Conservation (phyloP, 2,888 invertebrate genomes). For the Kryphioiulus occultus region DNA sequence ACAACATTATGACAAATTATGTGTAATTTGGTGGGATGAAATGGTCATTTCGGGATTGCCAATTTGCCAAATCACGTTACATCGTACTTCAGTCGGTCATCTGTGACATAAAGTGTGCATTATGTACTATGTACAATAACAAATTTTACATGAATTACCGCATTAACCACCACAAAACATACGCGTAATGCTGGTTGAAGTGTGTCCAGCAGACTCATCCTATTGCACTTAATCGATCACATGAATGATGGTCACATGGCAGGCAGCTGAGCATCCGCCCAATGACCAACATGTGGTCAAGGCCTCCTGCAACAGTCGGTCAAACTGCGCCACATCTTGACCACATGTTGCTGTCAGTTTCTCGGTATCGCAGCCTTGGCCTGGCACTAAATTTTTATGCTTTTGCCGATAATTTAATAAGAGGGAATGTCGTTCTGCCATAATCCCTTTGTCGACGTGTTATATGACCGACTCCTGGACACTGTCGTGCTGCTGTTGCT, state of each 20-base stretch:
- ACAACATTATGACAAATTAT: too few relatives aligned
- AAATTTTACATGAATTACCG: too few relatives aligned
- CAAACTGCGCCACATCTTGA: background rate
- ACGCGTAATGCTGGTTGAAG: too few relatives aligned
- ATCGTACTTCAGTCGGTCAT: too few relatives aligned
- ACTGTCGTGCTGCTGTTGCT: background rate
- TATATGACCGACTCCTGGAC: background rate
- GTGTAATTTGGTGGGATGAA: too few relatives aligned
- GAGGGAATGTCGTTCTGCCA: background rate
- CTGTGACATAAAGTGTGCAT: too few relatives aligned
- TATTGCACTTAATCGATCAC: too few relatives aligned
- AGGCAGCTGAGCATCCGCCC: background rate
- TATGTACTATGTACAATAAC: too few relatives aligned
- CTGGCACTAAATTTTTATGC: background rate
- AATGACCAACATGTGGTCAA: background rate
- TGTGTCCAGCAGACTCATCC: too few relatives aligned
- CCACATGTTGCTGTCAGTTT: background rate
- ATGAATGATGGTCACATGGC: background rate
- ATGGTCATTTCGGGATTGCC: too few relatives aligned
- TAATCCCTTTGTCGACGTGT: background rate
- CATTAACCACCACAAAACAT: too few relatives aligned
- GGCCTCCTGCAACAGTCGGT: background rate
- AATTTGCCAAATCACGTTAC: too few relatives aligned
- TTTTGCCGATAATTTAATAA: slow-evolving; percentile 9
- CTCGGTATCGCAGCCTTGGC: background rate